These are phyloP conservation scores for Thalassophryne amazonica DNA, from an alignment of 2,797 vertebrate species.

Conservation along the genomic window DNA sequence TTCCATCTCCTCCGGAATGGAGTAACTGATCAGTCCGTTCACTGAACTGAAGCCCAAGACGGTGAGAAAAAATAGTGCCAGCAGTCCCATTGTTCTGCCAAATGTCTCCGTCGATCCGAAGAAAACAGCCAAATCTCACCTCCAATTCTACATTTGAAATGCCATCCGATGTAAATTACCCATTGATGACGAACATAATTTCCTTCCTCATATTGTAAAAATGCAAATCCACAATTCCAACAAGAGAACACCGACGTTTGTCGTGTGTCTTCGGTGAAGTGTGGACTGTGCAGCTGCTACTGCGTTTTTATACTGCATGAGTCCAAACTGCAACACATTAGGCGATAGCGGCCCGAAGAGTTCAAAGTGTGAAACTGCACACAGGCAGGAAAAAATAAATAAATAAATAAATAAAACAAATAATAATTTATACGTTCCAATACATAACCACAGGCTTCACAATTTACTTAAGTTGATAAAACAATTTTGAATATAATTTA, in stretches of 20 bases:
- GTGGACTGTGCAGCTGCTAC: background rate
- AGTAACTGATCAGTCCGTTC: constrained; percentile 52
- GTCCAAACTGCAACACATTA: background rate
- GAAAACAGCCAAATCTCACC: background rate
- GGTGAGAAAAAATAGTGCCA: constrained; percentile 42
- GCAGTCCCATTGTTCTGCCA: constrained; percentile 42
- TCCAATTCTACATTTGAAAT: background rate
- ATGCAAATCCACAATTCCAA: background rate
- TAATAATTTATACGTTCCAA: no score
- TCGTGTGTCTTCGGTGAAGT: background rate
- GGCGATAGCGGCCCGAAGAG: constrained; percentile 60
- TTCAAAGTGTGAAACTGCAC: constrained; percentile 24
- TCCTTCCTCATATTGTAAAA: background rate
- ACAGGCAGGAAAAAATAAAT: no score
- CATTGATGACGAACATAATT: background rate
- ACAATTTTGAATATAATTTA: no score
- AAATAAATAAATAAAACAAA: no score
- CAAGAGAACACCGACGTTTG: rapidly evolving
- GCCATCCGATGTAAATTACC: rapidly evolving
- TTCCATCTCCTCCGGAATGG: constrained; percentile 57
- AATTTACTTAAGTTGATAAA: no score
- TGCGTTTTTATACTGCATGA: background rate
- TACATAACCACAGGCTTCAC: no score
- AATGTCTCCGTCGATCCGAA: background rate
- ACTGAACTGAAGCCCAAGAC: constrained; percentile 21